Base-by-base conservation (phyloP, 2,888 invertebrate genomes). In the Tinea pellionella region DNA sequence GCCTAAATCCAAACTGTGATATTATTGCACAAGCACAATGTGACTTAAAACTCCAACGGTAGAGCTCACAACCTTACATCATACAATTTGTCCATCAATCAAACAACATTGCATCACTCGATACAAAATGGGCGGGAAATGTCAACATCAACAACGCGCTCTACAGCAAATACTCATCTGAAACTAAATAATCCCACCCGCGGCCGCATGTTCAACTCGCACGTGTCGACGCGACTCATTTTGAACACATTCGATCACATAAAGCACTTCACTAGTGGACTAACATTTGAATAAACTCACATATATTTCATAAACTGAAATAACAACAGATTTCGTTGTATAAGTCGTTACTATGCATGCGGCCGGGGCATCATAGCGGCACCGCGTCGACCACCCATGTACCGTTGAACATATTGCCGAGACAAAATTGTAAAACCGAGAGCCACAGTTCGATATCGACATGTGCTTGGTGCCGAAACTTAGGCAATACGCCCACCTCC, bases 1-100 rank as follows among this genome's bases (percentile, higher is more conserved):
- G 88, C 88, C 88, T 88, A 88, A 80, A 86, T 80, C 87, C 86
- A 86, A 88, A 88, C 85, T 83, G 88, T 88, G 88, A 88, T 88
- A 88, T 87, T 88, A 88, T 88, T 88, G 88, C 88, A 88, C 88
- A 88, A 88, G 88, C 88, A 88, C 88, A 83, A 84, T 80, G 88
- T 87, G 87, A 87, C 88, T 88, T 85, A 77, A 73, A 77, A 79
- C 81, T 83, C 86, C 87, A 84, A 82, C 68, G 78, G 81, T 78
- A 85, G 85, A 87, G 86, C 85, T 88, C 88, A 88, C 88, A 88
- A 88, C 88, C 88, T 84, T 88, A 77, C 78, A 78, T 73, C 76
- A 75, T 79, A 73, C 6, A 58, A 24, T 37, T 24, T 37, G 59
- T 59, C 16, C 42, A n/a, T n/a, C n/a, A n/a, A n/a, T n/a, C n/a